Conservation (phyloP, 2,797 vertebrate species). For the Phyllotis vaccarum region DNA sequence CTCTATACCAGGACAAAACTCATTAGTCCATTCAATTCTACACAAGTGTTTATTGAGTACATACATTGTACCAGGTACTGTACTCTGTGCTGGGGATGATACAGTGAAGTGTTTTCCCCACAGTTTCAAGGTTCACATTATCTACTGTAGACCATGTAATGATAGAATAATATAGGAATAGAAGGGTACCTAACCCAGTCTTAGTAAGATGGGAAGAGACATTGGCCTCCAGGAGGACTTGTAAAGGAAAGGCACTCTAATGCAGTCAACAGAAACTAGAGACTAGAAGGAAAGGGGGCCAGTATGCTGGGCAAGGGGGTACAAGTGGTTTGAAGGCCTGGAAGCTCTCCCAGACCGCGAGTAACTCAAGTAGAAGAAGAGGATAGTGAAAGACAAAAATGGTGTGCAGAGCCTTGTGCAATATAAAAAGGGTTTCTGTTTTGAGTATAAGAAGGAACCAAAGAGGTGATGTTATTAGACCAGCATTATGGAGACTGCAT, state of each 20-base stretch:
- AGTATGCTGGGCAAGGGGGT: background rate
- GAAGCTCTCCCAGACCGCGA: background rate
- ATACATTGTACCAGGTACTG: background rate
- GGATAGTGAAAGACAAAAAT: background rate
- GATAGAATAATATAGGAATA: background rate
- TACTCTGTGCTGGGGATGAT: background rate
- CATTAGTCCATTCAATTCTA: background rate
- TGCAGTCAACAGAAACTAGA: background rate
- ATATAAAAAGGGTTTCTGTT: background rate
- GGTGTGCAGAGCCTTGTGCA: background rate
- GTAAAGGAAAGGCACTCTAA: constrained; percentile 4
- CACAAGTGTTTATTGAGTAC: background rate
- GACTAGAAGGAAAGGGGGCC: background rate
- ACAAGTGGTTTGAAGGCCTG: background rate
- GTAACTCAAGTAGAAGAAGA: background rate
- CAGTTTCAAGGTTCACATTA: background rate
- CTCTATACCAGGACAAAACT: no score
- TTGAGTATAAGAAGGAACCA: background rate
- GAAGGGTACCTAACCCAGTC: background rate
- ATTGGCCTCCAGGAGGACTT: background rate
- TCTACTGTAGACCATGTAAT: background rate
- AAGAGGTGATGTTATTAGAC: background rate
- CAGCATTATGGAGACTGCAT: background rate
- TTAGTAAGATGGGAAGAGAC: background rate
- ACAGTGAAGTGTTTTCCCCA: background rate